Conservation (phyloP, 2,113 vertebrate species). For the Platysternon megacephalum region DNA sequence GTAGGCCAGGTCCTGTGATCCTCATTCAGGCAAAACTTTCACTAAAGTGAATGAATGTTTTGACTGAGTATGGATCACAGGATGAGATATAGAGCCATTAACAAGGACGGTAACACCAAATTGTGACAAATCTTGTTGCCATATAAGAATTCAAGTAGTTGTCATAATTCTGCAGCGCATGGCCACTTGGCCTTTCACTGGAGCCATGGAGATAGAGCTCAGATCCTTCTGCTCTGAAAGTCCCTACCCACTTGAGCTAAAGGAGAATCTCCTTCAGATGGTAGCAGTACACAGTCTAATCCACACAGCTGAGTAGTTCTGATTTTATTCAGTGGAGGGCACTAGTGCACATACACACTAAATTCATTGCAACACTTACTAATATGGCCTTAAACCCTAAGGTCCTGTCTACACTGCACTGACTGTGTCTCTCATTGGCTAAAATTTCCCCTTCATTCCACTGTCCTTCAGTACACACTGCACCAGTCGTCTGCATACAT, state of each 20-base stretch:
- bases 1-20: background rate
- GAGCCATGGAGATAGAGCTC: background rate
- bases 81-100: background rate
- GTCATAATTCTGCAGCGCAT: background rate
- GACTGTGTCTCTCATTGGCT: background rate
- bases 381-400: background rate
- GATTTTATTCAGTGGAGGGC: background rate
- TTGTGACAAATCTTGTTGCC: background rate
- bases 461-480: background rate
- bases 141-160: background rate
- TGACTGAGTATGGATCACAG: background rate
- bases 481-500: background rate
- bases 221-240: background rate
- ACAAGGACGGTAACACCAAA: background rate
- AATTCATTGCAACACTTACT: background rate
- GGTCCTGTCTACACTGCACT: background rate
- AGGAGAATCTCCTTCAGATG: background rate
- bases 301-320: background rate
- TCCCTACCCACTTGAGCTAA: background rate
- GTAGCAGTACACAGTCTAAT: background rate
- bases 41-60: background rate
- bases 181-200: background rate
- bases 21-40: background rate
- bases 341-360: background rate
- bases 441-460: background rate